Evolutionary conservation across 2,888 invertebrate species (phyloP).

Genomic region (Gerris lacustris): DNA sequence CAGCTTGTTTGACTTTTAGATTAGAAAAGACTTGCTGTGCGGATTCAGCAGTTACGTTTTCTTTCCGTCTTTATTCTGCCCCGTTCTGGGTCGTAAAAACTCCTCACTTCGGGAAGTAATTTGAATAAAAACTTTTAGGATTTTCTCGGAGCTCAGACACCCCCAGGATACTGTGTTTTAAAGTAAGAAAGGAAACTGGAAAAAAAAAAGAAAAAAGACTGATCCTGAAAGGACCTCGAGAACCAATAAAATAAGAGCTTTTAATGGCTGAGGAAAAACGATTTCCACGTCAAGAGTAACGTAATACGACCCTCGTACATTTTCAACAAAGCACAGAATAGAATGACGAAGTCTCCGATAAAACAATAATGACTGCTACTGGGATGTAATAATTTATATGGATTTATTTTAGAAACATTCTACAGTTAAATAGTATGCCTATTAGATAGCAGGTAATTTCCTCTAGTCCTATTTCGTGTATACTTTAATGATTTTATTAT

Average conservation of each 20-base stretch:
- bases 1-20: slow-evolving; percentile 5
- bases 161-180: background rate
- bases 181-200: background rate
- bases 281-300: background rate
- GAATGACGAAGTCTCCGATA: too few species aligned
- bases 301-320: background rate
- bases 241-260: background rate
- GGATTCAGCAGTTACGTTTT: background rate
- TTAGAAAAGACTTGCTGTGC: background rate
- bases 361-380: too few species aligned
- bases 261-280: background rate
- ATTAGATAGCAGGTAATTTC: too few species aligned
- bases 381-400: too few species aligned
- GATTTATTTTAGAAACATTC: too few species aligned
- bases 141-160: background rate
- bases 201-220: background rate
- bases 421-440: too few species aligned
- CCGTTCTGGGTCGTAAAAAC: background rate
- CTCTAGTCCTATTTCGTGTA: too few species aligned
- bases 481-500: too few species aligned
- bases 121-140: slow-evolving; percentile 1
- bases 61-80: background rate
- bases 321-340: too few species aligned
- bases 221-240: background rate
- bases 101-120: background rate